phyloP scores from a whole-genome alignment of 2,888 invertebrate genomes.

The Strigamia transsilvanica region DNA sequence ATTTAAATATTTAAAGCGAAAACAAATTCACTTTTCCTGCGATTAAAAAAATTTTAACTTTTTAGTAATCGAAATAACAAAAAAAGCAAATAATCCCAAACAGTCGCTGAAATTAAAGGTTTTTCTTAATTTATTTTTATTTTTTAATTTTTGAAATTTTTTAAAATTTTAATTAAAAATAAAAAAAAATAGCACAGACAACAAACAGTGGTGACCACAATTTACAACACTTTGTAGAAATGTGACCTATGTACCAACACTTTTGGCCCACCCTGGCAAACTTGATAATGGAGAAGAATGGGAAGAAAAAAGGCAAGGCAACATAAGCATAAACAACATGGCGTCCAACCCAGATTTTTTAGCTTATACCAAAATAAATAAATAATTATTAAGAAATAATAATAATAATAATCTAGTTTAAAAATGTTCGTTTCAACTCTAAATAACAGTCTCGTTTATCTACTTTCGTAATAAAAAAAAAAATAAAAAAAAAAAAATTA shows the following conservation, averaged over 20 bases:
- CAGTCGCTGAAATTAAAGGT: neutral
- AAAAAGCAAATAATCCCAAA: neutral
- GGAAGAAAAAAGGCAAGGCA: neutral
- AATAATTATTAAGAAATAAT: neutral
- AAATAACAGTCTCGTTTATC: conserved; percentile 11
- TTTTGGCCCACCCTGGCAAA: neutral
- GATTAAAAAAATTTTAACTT: neutral
- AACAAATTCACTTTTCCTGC: neutral
- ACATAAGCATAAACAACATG: neutral
- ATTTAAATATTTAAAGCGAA: too few relatives aligned
- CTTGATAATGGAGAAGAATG: neutral
- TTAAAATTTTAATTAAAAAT: too few relatives aligned
- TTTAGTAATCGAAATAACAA: too few relatives aligned
- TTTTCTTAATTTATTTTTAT: too few relatives aligned
- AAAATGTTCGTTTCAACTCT: neutral
- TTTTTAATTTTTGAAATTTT: too few relatives aligned
- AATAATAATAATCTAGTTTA: neutral
- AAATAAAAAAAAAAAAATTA: neutral
- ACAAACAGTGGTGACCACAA: neutral
- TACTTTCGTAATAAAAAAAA: neutral
- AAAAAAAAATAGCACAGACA: neutral
- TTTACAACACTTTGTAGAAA: conserved; percentile 26
- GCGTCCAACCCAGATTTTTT: conserved; percentile 23
- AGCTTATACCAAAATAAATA: neutral
- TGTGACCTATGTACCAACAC: conserved; percentile 10